Percentiles rank a stretch among this genome's conserved stretches.
Evolutionary conservation across 2,797 vertebrate species (phyloP).

Genomic region (Pipistrellus pygmaeus): DNA sequence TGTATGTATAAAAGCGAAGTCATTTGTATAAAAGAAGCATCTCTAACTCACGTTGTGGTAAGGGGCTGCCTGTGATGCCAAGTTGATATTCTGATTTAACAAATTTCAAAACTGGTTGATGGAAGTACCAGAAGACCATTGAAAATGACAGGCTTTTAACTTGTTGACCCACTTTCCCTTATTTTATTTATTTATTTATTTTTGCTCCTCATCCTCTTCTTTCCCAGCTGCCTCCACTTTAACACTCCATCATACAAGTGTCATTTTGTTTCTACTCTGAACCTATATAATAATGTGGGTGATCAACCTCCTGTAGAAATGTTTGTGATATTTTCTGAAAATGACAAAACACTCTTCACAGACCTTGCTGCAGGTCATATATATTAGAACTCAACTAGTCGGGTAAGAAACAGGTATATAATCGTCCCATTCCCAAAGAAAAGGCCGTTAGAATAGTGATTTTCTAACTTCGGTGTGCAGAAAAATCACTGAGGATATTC

Average conservation of each 20-base stretch:
- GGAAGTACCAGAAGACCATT: background rate
- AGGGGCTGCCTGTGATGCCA: background rate
- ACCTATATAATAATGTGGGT: background rate
- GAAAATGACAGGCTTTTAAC: background rate
- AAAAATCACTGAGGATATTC: background rate
- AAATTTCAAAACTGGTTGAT: background rate
- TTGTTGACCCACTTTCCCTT: background rate
- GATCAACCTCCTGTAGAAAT: background rate
- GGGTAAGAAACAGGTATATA: background rate
- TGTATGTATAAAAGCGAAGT: background rate
- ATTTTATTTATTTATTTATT: background rate
- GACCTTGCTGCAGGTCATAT: background rate
- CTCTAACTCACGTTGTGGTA: background rate
- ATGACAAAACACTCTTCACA: background rate
- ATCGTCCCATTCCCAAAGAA: background rate
- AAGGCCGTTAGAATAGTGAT: background rate
- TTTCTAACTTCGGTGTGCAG: background rate
- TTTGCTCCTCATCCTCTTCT: background rate
- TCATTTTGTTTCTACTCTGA: slow-evolving; percentile 8
- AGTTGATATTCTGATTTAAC: background rate
- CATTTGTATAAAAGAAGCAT: background rate
- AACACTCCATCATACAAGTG: background rate
- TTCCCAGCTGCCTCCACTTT: background rate
- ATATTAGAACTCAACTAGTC: background rate
- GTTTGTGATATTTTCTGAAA: background rate